Base-by-base conservation (phyloP, 2,888 invertebrate genomes). In the Leptinotarsa haldemani region DNA sequence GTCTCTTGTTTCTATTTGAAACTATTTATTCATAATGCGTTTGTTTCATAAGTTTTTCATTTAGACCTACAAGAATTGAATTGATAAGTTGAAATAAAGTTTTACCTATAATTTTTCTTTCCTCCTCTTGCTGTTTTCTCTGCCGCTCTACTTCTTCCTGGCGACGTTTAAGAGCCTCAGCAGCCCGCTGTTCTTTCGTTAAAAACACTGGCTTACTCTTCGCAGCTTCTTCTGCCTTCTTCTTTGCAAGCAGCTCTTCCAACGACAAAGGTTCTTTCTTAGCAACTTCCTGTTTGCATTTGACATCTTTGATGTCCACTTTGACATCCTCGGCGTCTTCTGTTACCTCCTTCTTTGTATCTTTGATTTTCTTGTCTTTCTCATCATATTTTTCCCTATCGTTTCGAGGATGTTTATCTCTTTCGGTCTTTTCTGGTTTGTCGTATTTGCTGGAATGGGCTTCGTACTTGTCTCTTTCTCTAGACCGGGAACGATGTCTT, bases 151-250 rank as follows among this genome's bases (percentile, higher is more conserved):
- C 94, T 88, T 97, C 95, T 85, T 96, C 95, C 83, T 97, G 95
- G 1, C 99, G 91, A 68, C 95, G 91, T 84, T 95, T 94, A 18
- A 99, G 83, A 0, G 99, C 99, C 83, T 97, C 92, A 0, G 93
- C 94, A 0, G 94, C 96, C 82, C 99, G 90, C 86, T 99, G 97
- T 86, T 98, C 98, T 89, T 98, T 99, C 0, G 97, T 96, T 52
- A 99, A 89, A 86, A 99, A 99, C 47, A 97, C 97, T 0, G 99
- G 99, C 87, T 98, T 99, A 81, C 97, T 96, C 69, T 95, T 91
- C 1, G 96, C 97, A 83, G 95, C 95, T 86, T 98, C 97, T 85
- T 98, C 98, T 0, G 96, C 96, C 85, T 99, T 98, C 85, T 98
- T 98, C 87, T 97, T 98, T 0, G 96, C 94, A 65, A 99, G 88